Evolutionary conservation across 2,797 vertebrate species (phyloP).

Genomic region (Lepus oiostolus): DNA sequence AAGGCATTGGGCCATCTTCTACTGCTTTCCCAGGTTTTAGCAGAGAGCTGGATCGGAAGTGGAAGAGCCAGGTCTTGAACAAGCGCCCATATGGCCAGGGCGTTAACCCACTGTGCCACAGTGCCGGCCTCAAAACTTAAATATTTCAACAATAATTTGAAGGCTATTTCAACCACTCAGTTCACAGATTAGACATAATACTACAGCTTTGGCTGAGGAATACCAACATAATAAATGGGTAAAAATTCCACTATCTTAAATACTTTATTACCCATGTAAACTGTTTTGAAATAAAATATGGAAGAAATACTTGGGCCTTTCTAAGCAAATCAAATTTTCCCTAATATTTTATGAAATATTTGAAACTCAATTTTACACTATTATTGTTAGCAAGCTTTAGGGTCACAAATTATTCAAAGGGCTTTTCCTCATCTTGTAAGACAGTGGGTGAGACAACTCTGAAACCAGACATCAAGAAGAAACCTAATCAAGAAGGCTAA

Average conservation of each 20-base stretch:
- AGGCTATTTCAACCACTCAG: constrained; percentile 54
- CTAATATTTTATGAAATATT: neutral
- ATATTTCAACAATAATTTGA: constrained; percentile 59
- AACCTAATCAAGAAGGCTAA: constrained; percentile 52
- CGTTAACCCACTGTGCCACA: too few relatives aligned
- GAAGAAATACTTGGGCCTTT: neutral
- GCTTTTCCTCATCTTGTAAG: constrained; percentile 54
- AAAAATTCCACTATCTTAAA: constrained; percentile 41
- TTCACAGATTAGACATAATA: constrained; percentile 6
- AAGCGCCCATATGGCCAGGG: too few relatives aligned
- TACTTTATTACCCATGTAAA: constrained; percentile 48
- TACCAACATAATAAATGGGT: neutral
- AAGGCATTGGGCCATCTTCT: too few relatives aligned
- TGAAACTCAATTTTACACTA: neutral
- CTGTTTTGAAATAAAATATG: constrained; percentile 62
- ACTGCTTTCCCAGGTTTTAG: too few relatives aligned
- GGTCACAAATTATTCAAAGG: constrained; percentile 18
- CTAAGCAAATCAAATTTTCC: neutral
- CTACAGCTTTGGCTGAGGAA: neutral
- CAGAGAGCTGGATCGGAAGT: too few relatives aligned
- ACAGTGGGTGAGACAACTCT: constrained; percentile 86
- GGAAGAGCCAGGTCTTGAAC: too few relatives aligned
- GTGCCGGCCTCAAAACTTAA: too few relatives aligned
- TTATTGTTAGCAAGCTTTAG: constrained; percentile 52
- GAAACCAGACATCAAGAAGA: constrained; percentile 72